phyloP scores from a whole-genome alignment of 2,797 vertebrate genomes.

The Sebastes itinus region DNA sequence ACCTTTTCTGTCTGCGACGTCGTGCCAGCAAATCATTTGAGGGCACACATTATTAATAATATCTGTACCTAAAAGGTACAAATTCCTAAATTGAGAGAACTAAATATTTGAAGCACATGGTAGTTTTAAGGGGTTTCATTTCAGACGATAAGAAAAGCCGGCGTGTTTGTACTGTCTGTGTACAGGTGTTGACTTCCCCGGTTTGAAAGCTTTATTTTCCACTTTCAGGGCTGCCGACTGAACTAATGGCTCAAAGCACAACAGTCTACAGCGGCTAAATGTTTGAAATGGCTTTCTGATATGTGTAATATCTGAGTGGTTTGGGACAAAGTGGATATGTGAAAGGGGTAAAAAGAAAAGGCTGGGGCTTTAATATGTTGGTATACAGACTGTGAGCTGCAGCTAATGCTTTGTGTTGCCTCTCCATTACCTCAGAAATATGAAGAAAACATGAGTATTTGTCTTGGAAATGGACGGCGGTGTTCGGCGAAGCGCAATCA shows the following conservation, averaged over 20 bases:
- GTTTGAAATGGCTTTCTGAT: constrained; percentile 49
- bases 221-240: constrained; percentile 5
- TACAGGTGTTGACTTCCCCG: not conserved
- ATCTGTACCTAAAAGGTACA: not conserved
- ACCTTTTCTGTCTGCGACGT: too few relatives aligned
- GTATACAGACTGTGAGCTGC: constrained; percentile 1
- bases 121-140: not conserved
- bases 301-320: constrained; percentile 43
- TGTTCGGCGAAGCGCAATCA: constrained; percentile 25
- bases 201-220: constrained; percentile 38
- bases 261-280: constrained; percentile 23
- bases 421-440: constrained; percentile 62
- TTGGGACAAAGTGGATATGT: constrained; percentile 49
- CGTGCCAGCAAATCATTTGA: not conserved
- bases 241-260: constrained; percentile 34
- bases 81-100: not conserved
- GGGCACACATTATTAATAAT: not conserved
- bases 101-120: not conserved
- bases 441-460: constrained; percentile 56
- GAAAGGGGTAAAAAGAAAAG: constrained; percentile 40
- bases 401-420: constrained; percentile 38
- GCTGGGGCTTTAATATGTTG: constrained; percentile 37
- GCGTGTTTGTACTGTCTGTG: not conserved
- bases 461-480: constrained; percentile 45
- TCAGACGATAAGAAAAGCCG: not conserved